Evolutionary conservation across 1,140 invertebrate genomes (phyloP).

Genomic region (Globodera ellingtonae): DNA sequence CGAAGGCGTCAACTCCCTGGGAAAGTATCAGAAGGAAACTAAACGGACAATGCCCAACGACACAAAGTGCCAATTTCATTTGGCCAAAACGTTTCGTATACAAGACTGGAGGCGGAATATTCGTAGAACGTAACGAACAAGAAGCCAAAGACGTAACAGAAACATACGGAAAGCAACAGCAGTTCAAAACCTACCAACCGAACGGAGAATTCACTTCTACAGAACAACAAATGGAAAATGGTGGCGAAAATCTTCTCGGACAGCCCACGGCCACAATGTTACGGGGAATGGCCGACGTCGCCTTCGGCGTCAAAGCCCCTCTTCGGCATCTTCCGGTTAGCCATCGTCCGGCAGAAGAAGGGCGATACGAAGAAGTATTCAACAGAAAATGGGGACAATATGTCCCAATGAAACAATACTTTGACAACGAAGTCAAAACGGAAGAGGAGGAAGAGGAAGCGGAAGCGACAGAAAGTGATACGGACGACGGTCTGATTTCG

Average conservation of each 20-base stretch:
- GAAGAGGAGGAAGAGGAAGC: constrained; percentile 8
- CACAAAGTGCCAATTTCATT: neutral
- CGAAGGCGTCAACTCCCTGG: constrained; percentile 24
- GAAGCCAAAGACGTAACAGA: neutral
- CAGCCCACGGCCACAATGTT: neutral
- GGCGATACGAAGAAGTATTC: neutral
- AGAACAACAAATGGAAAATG: neutral
- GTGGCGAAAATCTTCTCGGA: neutral
- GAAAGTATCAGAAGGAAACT: neutral
- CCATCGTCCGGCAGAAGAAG: neutral
- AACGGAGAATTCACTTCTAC: constrained; percentile 10
- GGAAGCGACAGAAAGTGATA: neutral
- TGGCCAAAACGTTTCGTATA: constrained; percentile 7
- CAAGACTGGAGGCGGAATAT: neutral
- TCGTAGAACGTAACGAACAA: neutral
- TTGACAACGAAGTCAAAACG: neutral
- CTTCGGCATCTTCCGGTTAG: neutral
- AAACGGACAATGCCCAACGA: neutral
- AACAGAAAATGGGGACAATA: neutral
- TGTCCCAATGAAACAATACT: neutral
- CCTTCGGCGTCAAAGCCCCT: neutral
- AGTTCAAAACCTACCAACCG: constrained; percentile 10
- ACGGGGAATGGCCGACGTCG: neutral
- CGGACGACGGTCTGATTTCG: neutral
- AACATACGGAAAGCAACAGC: neutral